These are phyloP conservation scores for Opisthograptis luteolata DNA, from an alignment of 2,888 invertebrate genomes.

Conservation along the genomic window DNA sequence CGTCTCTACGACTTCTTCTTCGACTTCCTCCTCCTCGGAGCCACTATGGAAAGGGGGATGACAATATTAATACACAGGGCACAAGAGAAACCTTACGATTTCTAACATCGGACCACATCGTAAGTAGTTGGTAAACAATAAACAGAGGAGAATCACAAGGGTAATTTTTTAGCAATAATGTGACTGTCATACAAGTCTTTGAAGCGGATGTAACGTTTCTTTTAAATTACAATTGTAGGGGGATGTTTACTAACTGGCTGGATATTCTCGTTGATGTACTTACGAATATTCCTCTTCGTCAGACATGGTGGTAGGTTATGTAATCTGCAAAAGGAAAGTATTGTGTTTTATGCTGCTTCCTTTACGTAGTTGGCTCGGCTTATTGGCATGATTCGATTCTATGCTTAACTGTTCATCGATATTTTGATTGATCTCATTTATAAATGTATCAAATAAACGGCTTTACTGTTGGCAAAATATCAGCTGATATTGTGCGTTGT, in stretches of 20 bases:
- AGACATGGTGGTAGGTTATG: conserved; percentile 91
- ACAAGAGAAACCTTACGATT: conserved; percentile 12
- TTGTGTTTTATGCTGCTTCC: conserved; percentile 8
- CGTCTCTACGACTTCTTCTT: conserved; percentile 91
- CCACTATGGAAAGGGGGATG: conserved; percentile 69
- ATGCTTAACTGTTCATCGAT: conserved; percentile 4
- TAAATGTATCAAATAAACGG: neutral
- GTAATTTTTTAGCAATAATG: conserved; percentile 16
- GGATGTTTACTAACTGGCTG: neutral
- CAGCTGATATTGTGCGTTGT: neutral
- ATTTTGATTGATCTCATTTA: neutral
- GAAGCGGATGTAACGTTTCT: conserved; percentile 2
- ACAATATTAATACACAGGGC: conserved; percentile 38
- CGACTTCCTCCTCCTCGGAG: conserved; percentile 90
- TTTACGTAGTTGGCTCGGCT: conserved; percentile 7
- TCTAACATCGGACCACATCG: conserved; percentile 20
- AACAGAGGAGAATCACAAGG: conserved; percentile 24
- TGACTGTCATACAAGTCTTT: conserved; percentile 22
- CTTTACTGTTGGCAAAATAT: conserved; percentile 8
- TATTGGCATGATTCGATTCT: conserved; percentile 7
- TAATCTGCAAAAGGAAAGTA: conserved; percentile 65
- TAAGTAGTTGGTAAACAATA: conserved; percentile 39
- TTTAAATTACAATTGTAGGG: conserved; percentile 3
- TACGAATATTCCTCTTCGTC: conserved; percentile 98
- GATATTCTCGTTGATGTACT: conserved; percentile 80